A percentile compares a stretch with the other conserved stretches of the same genome.
Conservation (phyloP, 2,797 vertebrate genomes). For the Cossypha polioptera region DNA sequence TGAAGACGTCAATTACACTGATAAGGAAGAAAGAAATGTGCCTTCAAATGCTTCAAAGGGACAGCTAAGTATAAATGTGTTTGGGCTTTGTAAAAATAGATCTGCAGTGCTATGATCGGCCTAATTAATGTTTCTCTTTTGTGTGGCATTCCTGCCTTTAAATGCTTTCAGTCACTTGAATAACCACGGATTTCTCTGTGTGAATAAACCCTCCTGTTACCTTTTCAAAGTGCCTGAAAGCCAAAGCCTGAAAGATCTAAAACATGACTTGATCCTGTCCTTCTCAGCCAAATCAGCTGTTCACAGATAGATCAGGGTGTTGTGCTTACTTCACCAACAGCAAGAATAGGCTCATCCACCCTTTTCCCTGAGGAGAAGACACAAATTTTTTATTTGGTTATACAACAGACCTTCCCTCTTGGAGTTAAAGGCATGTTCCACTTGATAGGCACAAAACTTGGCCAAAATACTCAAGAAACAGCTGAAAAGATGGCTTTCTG, state of each 20-base stretch:
- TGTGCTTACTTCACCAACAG: neutral
- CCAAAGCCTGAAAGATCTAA: neutral
- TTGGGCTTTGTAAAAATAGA: slow-evolving; percentile 36
- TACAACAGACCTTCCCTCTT: neutral
- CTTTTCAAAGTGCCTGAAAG: slow-evolving; percentile 29
- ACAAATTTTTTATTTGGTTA: neutral
- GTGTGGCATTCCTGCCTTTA: neutral
- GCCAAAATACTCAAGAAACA: neutral
- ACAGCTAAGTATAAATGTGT: neutral
- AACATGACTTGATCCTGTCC: neutral
- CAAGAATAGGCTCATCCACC: neutral
- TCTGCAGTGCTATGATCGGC: neutral
- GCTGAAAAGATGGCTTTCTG: neutral
- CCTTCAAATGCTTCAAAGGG: slow-evolving; percentile 41
- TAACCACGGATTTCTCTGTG: neutral
- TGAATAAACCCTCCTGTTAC: slow-evolving; percentile 2
- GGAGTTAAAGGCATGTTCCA: neutral
- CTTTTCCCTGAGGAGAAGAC: neutral
- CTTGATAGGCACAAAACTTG: neutral
- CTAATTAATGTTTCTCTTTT: slow-evolving; percentile 39
- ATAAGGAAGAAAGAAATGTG: slow-evolving; percentile 44
- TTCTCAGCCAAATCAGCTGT: neutral
- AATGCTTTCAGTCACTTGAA: slow-evolving; percentile 30
- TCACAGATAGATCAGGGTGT: neutral
- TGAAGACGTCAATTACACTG: slow-evolving; percentile 53